Conservation (phyloP, 2,797 vertebrate genomes). For the Delichon dasypus region DNA sequence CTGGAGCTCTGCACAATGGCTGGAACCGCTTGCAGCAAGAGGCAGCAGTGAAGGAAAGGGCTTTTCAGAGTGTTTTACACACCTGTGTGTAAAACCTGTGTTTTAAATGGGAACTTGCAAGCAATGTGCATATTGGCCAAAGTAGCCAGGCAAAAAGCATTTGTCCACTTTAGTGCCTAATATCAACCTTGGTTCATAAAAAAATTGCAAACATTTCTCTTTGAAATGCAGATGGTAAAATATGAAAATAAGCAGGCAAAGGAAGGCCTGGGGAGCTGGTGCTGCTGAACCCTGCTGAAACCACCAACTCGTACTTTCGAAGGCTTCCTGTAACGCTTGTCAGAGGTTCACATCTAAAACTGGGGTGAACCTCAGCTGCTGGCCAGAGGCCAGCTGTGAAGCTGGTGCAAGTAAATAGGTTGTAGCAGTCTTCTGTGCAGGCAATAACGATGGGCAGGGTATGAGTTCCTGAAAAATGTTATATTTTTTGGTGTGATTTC, state of each 20-base stretch:
- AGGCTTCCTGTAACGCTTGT: not conserved
- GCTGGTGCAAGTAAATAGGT: not conserved
- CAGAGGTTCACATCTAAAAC: not conserved
- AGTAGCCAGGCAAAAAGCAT: not conserved
- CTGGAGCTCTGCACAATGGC: not conserved
- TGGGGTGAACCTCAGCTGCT: not conserved
- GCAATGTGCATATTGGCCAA: not conserved
- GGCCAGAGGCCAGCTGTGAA: not conserved
- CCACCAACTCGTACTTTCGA: not conserved
- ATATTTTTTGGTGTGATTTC: not conserved
- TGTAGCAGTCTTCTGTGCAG: not conserved
- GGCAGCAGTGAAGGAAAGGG: not conserved
- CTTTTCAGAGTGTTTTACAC: not conserved
- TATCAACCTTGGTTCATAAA: not conserved
- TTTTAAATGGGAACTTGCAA: not conserved
- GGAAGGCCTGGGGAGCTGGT: not conserved
- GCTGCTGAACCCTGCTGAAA: not conserved
- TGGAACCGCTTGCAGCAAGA: not conserved
- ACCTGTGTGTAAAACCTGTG: not conserved
- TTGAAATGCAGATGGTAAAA: not conserved
- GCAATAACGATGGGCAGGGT: not conserved
- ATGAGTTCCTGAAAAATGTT: not conserved
- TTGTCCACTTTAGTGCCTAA: not conserved
- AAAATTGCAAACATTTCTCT: not conserved
- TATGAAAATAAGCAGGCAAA: not conserved